Evolutionary conservation across 2,797 vertebrate genomes (phyloP).

Genomic region (Macrochelys suwanniensis): DNA sequence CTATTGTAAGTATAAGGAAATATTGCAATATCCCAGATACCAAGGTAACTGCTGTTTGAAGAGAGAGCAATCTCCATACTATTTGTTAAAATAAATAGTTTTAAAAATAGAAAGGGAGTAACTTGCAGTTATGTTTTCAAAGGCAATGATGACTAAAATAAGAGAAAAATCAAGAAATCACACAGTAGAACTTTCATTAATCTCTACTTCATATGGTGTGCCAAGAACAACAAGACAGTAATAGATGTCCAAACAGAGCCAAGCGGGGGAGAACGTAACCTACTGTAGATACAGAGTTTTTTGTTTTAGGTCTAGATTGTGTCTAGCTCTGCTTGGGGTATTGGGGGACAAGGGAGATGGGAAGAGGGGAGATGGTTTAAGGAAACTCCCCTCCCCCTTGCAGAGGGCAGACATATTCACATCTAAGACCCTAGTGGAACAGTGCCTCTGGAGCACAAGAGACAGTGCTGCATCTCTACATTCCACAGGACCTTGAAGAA

Average conservation of each 20-base stretch:
- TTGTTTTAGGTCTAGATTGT: not conserved
- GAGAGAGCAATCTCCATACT: not conserved
- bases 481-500: not conserved
- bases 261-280: not conserved
- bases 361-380: not conserved
- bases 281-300: not conserved
- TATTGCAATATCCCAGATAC: not conserved
- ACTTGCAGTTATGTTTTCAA: not conserved
- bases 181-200: not conserved
- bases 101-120: not conserved
- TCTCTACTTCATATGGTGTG: not conserved
- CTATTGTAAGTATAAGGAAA: not conserved
- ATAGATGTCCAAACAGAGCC: not conserved
- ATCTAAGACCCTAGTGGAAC: not conserved
- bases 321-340: not conserved
- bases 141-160: not conserved
- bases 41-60: not conserved
- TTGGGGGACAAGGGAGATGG: not conserved
- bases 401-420: not conserved
- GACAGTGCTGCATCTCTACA: not conserved
- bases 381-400: not conserved
- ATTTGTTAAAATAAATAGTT: not conserved
- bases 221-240: not conserved
- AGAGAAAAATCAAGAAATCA: not conserved
- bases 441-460: not conserved